Conservation (phyloP, 2,888 invertebrate species). For the Himalopsyche tibetana region DNA sequence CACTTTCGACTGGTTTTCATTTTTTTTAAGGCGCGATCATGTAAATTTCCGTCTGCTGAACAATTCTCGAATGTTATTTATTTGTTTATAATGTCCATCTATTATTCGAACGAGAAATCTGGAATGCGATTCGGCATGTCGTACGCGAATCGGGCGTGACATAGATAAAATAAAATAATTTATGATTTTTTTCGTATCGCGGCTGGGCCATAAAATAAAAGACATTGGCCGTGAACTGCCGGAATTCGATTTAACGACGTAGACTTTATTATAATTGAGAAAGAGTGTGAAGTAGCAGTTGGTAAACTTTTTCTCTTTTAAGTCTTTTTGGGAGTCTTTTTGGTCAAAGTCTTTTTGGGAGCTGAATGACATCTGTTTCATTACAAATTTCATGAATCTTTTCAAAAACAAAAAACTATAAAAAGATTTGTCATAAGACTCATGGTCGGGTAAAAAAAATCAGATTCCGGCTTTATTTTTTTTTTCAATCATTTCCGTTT, state of each 20-base stretch:
- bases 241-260: not conserved
- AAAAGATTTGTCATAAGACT: too few relatives aligned
- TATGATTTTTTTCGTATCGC: not conserved
- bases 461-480: too few relatives aligned
- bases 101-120: not conserved
- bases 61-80: slow-evolving; percentile 13
- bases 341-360: too few relatives aligned
- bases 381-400: too few relatives aligned
- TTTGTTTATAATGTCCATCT: slow-evolving; percentile 34
- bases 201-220: not conserved
- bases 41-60: not conserved
- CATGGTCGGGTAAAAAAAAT: too few relatives aligned
- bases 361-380: too few relatives aligned
- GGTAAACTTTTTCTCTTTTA: not conserved
- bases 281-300: not conserved
- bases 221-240: slow-evolving; percentile 11
- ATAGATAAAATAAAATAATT: not conserved
- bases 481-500: too few relatives aligned
- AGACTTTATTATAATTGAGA: not conserved
- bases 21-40: slow-evolving; percentile 17
- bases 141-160: not conserved
- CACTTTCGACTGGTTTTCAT: slow-evolving; percentile 1
- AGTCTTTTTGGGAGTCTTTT: too few relatives aligned
- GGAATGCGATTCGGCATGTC: slow-evolving; percentile 26
- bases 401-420: too few relatives aligned